Base-by-base conservation (phyloP, 2,888 invertebrate genomes). In the Chelonus formosanus region DNA sequence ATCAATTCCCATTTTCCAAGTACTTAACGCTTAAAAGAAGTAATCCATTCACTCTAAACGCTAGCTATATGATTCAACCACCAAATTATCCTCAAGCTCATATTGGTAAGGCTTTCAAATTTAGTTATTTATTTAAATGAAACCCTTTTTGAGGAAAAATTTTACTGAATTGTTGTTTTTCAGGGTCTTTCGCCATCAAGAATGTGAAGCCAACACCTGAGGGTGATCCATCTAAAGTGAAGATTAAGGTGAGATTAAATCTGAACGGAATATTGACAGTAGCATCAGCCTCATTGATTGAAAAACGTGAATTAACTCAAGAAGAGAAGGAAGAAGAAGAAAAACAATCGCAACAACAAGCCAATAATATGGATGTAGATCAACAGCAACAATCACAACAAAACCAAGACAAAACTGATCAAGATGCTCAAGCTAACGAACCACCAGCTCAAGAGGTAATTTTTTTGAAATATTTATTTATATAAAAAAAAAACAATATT, bases 161-260 rank as follows among this genome's bases (percentile, higher is more conserved):
- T 20, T 20, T 20, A 20, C 20, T 20, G 20, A 20, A 20, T 20
- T 20, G 20, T 20, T 20, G 20, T 20, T 20, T 71, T 75, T 34
- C 74, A 92, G 92, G 92, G 72, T 87, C 89, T 67, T 95, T 93
- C 89, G 86, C 88, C 56, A 90, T 96, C 68, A 91, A 90, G 78
- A 93, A 95, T 79, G 90, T 98, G 4, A 91, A 92, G 75, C 94
- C 98, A 3, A 93, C 91, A 36, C 85, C 92, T 0, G 94, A 94
- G 70, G 97, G 97, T 40, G 96, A 96, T 78, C 90, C 92, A n/a
- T 93, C 95, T 71, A 98, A 97, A 85, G 92, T 98, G 1, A 98
- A 98, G 86, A 92, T 99, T 3, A 98, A 98, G 87, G 95, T 96
- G 4, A 90, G 97, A 75, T 89, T 99, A 63, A 97, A 98, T 86